A percentile compares a stretch with the other conserved stretches of the same genome.
phyloP scores from a whole-genome alignment of 2,113 vertebrate species.

The Prunella fulvescens region DNA sequence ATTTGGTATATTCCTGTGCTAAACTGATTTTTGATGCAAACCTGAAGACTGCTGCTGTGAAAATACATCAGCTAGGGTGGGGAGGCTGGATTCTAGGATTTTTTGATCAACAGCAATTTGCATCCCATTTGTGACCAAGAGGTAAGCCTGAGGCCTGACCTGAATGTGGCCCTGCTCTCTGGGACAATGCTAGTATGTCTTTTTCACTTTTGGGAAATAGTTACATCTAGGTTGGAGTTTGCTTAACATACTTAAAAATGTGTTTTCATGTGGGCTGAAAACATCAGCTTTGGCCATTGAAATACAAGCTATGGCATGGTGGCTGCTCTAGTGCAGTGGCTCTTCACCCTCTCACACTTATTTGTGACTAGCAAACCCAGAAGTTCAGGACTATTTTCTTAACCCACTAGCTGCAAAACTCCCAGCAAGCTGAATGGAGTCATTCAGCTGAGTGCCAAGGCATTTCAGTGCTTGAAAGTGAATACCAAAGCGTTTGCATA shows the following conservation, averaged over 20 bases:
- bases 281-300: neutral
- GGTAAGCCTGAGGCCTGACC: neutral
- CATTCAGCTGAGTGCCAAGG: constrained; percentile 8
- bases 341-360: neutral
- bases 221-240: neutral
- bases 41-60: neutral
- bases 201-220: neutral
- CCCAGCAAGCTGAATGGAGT: constrained; percentile 20
- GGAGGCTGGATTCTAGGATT: neutral
- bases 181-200: neutral
- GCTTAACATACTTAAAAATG: neutral
- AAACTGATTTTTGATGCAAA: neutral
- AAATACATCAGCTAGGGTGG: neutral
- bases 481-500: neutral
- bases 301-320: neutral
- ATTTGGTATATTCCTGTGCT: neutral
- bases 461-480: constrained; percentile 12
- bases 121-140: neutral
- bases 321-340: neutral
- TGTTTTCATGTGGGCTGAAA: neutral
- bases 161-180: neutral
- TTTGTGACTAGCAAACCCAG: neutral
- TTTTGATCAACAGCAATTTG: neutral
- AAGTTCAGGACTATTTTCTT: constrained; percentile 20
- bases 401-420: neutral